Base-by-base conservation (phyloP, 2,888 invertebrate species). In the Sycophila texana region DNA sequence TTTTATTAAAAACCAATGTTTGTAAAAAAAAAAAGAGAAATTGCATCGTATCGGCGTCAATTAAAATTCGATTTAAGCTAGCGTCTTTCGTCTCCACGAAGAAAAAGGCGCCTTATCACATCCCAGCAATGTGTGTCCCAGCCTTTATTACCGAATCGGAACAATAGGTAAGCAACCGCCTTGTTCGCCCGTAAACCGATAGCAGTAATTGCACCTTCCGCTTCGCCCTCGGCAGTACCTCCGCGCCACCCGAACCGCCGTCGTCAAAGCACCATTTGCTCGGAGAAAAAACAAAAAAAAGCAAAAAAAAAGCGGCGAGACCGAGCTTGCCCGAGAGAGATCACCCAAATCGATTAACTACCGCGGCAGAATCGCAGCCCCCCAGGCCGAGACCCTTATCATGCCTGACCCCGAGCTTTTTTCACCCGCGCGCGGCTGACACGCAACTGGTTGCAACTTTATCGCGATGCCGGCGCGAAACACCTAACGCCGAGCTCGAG, bases 371-470 rank as follows among this genome's bases (percentile, higher is more conserved):
- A 65, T 65, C 65, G 13, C 47, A 0, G 7, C 67, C 20, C 12
- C 66, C 65, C 53, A 5, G 53, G 51, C 47, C 61, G 30, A 26
- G 26, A 20, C 51, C 18, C 57, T 51, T 68, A 51, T 61, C 16
- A 16, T 30, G 16, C 39, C 12, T 10, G 39, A 2, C 57, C 51
- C 14, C 18, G 49, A n/a, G 4, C 14, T 81, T 81, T 81, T 83
- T 81, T 79, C 72, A 77, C 77, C 47, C 71, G 63, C 80, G 79
- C 74, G 80, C 72, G 72, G 68, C 77, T 77, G 78, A 79, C 84
- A 83, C 82, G 84, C 83, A 83, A 84, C 83, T 84, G 77, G 84
- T 83, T 82, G 83, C 81, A 79, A 77, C 70, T 78, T 77, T 81
- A 80, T 81, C 73, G 60, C 72, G 57, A 39, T 22, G 71, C 22